Evolutionary conservation across 1,140 invertebrate species (phyloP).

Genomic region (Sycophaga agraensis): DNA sequence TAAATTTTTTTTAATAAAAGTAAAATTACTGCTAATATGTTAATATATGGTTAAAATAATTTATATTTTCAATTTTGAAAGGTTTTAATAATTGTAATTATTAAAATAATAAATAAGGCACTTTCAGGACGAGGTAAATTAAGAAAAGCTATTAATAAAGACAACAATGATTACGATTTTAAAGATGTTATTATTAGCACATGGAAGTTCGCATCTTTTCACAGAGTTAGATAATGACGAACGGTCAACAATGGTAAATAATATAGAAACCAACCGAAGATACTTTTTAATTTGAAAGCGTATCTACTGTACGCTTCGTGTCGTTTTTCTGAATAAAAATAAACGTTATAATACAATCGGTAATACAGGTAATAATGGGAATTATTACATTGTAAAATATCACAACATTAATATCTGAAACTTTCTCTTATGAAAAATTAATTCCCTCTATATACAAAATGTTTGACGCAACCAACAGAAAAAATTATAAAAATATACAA

Average conservation of each 20-base stretch:
- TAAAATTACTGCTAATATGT: too few relatives aligned
- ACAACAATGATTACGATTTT: constrained; percentile 34
- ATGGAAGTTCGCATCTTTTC: constrained; percentile 52
- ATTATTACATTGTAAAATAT: constrained; percentile 57
- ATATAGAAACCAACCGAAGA: constrained; percentile 30
- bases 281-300: constrained; percentile 3
- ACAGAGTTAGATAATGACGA: constrained; percentile 43
- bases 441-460: constrained; percentile 21
- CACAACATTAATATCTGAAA: constrained; percentile 51
- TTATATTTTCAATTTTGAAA: too few relatives aligned
- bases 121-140: too few relatives aligned
- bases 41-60: too few relatives aligned
- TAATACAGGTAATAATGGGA: constrained; percentile 46
- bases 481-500: constrained; percentile 15
- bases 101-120: too few relatives aligned
- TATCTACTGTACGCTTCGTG: not conserved
- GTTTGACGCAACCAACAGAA: constrained; percentile 2
- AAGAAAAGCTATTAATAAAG: too few relatives aligned
- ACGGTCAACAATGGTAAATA: constrained; percentile 44
- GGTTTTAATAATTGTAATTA: too few relatives aligned
- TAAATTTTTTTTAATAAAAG: too few relatives aligned
- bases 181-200: constrained; percentile 54
- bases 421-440: constrained; percentile 34
- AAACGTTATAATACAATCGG: constrained; percentile 36
- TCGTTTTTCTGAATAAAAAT: constrained; percentile 33